A percentile compares a stretch with the other conserved stretches of the same genome.
Conservation (phyloP, 2,888 invertebrate species). For the Agriotes lineatus region DNA sequence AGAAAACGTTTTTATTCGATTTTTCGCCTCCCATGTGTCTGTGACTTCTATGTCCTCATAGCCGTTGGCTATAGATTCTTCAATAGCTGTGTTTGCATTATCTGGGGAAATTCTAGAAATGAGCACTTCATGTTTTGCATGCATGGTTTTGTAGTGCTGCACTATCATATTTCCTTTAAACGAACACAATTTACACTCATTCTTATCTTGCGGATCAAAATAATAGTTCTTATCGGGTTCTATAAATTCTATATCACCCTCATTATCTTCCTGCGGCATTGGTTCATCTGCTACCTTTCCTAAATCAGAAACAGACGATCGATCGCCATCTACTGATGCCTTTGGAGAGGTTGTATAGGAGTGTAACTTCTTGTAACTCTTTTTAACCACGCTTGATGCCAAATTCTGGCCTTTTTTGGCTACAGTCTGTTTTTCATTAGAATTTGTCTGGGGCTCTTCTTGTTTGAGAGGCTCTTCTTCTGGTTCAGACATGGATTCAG, state of each 20-base stretch:
- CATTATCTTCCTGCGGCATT: neutral
- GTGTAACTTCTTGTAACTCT: slow-evolving; percentile 58
- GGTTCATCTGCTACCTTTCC: neutral
- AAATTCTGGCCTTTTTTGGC: slow-evolving; percentile 43
- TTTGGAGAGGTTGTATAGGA: slow-evolving; percentile 18
- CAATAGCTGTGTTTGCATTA: slow-evolving; percentile 70
- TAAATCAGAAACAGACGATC: neutral
- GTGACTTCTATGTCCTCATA: slow-evolving; percentile 44
- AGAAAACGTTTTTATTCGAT: slow-evolving; percentile 35
- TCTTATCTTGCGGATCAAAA: slow-evolving; percentile 63
- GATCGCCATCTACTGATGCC: slow-evolving; percentile 37
- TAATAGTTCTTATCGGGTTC: slow-evolving; percentile 66
- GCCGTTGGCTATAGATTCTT: slow-evolving; percentile 64
- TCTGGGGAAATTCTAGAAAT: slow-evolving; percentile 72
- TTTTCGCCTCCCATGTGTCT: slow-evolving; percentile 48
- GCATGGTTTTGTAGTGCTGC: slow-evolving; percentile 74
- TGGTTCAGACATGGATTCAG: neutral
- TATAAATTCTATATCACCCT: slow-evolving; percentile 10
- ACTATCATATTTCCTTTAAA: slow-evolving; percentile 74
- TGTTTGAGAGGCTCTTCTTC: neutral
- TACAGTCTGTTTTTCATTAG: no score
- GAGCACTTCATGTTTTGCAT: slow-evolving; percentile 74
- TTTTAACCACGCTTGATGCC: slow-evolving; percentile 56
- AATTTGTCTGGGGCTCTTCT: neutral
- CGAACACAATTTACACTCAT: slow-evolving; percentile 73